These are phyloP conservation scores for Oplegnathus fasciatus DNA, from an alignment of 2,113 vertebrate species.

Conservation along the genomic window DNA sequence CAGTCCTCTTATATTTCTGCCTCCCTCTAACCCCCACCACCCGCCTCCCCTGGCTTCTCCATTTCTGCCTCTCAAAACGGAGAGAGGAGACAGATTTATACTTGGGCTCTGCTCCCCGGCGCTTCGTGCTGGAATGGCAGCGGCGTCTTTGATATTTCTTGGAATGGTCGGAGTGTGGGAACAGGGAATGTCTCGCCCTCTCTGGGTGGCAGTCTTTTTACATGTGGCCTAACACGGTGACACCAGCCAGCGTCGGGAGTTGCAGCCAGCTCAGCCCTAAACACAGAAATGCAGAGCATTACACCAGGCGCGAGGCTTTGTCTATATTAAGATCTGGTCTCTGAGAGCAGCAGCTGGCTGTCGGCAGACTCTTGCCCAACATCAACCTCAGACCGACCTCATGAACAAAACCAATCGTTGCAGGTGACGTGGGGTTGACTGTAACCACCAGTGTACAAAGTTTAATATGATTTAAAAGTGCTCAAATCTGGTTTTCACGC, in stretches of 20 bases:
- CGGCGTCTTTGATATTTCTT: conserved; percentile 49
- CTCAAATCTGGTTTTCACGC: neutral
- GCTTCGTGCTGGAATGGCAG: conserved; percentile 7
- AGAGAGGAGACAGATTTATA: conserved; percentile 51
- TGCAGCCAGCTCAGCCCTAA: conserved; percentile 33
- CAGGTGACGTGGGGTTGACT: conserved; percentile 11
- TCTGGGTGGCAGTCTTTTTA: conserved; percentile 17
- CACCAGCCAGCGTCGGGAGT: conserved; percentile 22
- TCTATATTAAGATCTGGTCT: conserved; percentile 79
- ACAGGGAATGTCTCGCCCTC: conserved; percentile 59
- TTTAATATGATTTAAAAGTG: conserved; percentile 3
- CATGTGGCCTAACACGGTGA: conserved; percentile 13
- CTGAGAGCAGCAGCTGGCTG: conserved; percentile 76
- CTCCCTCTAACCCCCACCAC: conserved; percentile 20
- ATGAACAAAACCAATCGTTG: neutral
- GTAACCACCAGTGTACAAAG: neutral
- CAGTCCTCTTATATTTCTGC: conserved; percentile 58
- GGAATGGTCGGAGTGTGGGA: conserved; percentile 45
- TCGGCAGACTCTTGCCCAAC: conserved; percentile 58
- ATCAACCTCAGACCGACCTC: conserved; percentile 15
- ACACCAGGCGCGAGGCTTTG: conserved; percentile 6
- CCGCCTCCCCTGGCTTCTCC: conserved; percentile 30
- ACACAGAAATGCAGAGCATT: conserved; percentile 52
- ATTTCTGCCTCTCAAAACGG: conserved; percentile 19
- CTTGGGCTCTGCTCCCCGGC: neutral